A percentile compares a stretch with the other conserved stretches of the same genome.
phyloP scores from a whole-genome alignment of 2,113 vertebrate species.

The Physeter macrocephalus region DNA sequence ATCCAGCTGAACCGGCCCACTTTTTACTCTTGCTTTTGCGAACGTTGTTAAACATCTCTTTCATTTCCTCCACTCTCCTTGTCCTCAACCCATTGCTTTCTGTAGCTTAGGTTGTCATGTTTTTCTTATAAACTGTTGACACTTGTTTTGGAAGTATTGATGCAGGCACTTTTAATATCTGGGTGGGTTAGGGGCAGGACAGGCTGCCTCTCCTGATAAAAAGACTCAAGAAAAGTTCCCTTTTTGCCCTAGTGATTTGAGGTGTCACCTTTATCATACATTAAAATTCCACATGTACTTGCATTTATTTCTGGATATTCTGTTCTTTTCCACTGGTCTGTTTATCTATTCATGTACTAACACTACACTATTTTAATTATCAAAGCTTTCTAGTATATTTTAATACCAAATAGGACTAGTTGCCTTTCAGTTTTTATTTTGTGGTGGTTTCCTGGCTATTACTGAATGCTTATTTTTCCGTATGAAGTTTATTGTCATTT shows the following conservation, averaged over 20 bases:
- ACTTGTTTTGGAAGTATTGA: neutral
- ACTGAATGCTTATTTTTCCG: neutral
- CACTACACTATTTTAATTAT: neutral
- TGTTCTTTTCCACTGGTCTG: neutral
- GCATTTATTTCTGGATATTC: neutral
- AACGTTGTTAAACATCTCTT: neutral
- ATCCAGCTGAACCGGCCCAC: neutral
- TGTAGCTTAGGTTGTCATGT: neutral
- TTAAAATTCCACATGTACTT: neutral
- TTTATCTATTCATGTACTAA: neutral
- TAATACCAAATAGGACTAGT: neutral
- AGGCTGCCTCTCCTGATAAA: neutral
- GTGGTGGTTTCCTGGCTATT: neutral
- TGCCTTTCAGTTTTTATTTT: neutral
- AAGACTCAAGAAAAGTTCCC: neutral
- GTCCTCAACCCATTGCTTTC: neutral
- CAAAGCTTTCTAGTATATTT: neutral
- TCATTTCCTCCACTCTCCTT: neutral
- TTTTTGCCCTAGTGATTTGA: neutral
- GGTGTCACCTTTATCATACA: neutral
- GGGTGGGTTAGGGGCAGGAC: neutral
- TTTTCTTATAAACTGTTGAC: neutral
- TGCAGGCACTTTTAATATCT: neutral
- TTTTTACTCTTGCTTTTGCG: neutral
- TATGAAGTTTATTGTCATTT: neutral